phyloP scores from a whole-genome alignment of 2,797 vertebrate genomes.

The Eulemur rubriventer region DNA sequence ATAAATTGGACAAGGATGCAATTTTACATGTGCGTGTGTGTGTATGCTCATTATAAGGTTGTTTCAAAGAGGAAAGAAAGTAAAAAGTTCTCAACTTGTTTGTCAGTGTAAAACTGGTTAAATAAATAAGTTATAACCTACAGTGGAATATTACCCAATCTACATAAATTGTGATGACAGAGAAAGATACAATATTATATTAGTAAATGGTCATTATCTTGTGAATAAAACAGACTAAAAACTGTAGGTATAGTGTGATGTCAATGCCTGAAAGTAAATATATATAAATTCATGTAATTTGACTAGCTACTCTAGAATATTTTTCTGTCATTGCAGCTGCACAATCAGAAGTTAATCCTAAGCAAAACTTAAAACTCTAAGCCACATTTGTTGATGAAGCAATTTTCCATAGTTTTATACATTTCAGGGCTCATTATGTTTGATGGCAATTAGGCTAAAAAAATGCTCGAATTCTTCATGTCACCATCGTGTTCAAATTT shows the following conservation, averaged over 20 bases:
- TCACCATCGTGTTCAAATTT: conserved; percentile 42
- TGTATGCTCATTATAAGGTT: neutral
- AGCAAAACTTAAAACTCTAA: conserved; percentile 32
- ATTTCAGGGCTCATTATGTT: conserved; percentile 60
- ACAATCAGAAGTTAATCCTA: conserved; percentile 19
- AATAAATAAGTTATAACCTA: neutral
- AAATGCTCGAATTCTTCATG: conserved; percentile 28
- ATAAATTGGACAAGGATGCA: conserved; percentile 2
- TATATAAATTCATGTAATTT: neutral
- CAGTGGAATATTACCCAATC: neutral
- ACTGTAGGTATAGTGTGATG: neutral
- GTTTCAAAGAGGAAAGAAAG: neutral
- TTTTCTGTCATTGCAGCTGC: conserved; percentile 17
- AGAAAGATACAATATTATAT: neutral
- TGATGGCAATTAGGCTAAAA: conserved; percentile 37
- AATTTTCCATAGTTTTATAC: conserved; percentile 38
- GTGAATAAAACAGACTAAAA: neutral
- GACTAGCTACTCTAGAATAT: neutral
- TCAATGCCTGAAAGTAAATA: conserved; percentile 6
- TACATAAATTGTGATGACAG: neutral
- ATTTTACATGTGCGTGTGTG: neutral
- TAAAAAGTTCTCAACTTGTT: neutral
- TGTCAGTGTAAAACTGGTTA: neutral
- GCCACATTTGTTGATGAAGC: conserved; percentile 31
- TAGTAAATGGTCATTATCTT: neutral